Evolutionary conservation across 2,113 vertebrate genomes (phyloP).

Genomic region (Pelecanoides urinatrix): DNA sequence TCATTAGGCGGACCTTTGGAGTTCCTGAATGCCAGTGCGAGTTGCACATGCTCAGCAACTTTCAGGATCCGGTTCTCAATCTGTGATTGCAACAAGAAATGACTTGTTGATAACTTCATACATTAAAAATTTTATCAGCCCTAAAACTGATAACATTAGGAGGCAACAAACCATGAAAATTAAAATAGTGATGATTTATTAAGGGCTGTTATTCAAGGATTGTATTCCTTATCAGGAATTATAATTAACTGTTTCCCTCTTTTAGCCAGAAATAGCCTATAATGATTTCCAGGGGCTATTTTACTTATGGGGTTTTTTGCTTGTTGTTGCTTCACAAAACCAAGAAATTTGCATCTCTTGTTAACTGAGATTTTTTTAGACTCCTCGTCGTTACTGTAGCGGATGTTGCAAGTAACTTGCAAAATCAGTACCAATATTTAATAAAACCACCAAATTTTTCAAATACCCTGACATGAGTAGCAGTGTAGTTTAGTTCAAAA

Average conservation of each 20-base stretch:
- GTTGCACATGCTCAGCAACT: background rate
- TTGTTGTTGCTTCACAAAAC: background rate
- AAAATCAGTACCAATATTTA: background rate
- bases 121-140: conserved; percentile 7
- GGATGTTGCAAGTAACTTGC: background rate
- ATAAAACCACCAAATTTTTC: background rate
- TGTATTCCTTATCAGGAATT: background rate
- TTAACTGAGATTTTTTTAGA: background rate
- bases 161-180: conserved; percentile 19
- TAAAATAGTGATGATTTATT: conserved; percentile 17
- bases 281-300: background rate
- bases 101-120: conserved; percentile 29
- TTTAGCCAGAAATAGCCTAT: background rate
- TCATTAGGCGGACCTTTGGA: background rate
- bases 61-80: background rate
- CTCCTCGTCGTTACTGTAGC: background rate
- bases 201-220: background rate
- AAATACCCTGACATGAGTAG: background rate
- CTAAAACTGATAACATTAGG: background rate
- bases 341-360: background rate
- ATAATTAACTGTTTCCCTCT: background rate
- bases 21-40: background rate
- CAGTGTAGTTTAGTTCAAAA: background rate
- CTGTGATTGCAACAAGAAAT: conserved; percentile 1
- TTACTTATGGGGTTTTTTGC: background rate